Evolutionary conservation across 2,888 invertebrate species (phyloP), one percentile per base, ranked within the genome.

Genomic region (Zygogramma bicolorata): DNA sequence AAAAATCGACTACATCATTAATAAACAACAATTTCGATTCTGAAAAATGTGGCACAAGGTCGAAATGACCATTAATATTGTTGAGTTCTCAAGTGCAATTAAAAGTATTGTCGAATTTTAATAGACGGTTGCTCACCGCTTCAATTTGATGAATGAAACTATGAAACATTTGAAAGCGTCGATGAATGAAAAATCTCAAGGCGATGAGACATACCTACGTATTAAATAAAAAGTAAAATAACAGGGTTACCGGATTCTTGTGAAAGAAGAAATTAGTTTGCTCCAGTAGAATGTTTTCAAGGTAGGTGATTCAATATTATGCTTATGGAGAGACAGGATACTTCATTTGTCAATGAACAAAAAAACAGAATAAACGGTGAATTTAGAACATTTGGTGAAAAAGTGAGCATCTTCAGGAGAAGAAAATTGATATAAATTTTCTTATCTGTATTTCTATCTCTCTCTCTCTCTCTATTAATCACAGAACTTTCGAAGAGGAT

Each of bases 1-100:
- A 76, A 75, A 79, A 76, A 76, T 71, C 77, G 65, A 40, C 74
- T 70, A 73, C 49, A 31, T 59, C 57, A 70, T 61, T 75, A 69
- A 70, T 71, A 75, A 67, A 69, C 69, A 69, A 40, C 63, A 60
- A 67, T 42, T 63, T 62, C 40, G 49, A 63, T 70, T 70, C 70
- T 63, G 60, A 59, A 62, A 75, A 66, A 62, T 67, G 20, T 60
- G 49, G 70, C 62, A 62, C 73, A 77, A 73, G 77, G 75, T 53
- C 61, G 62, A 60, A 63, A 22, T 25, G 46, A 20, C 58, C 38
- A 65, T 61, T 70, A 65, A 70, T 40, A 71, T 71, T 42, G 49
- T 53, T 53, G 53, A 53, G 15, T n/a, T 25, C 25, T 53, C 53
- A 27, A 53, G 53, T 25, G 27, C 53, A 53, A 53, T 53, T 53